These are phyloP conservation scores for Acrobasis suavella DNA, from an alignment of 2,888 invertebrate genomes.

Conservation along the genomic window DNA sequence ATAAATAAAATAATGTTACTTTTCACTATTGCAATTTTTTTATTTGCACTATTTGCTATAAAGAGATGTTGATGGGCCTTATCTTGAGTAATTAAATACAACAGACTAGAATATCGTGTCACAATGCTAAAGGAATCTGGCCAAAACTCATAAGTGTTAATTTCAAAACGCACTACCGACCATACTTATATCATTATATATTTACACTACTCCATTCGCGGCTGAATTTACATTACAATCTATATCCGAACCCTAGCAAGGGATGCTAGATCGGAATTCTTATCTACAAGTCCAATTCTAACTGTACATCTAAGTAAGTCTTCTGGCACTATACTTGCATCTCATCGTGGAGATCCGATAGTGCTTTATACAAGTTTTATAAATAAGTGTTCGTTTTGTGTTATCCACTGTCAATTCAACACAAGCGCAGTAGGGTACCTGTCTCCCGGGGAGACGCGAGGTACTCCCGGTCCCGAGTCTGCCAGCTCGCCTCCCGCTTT, in stretches of 20 bases:
- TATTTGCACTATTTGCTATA: too few relatives aligned
- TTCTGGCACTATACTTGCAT: conserved; percentile 47
- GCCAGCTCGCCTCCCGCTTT: conserved; percentile 56
- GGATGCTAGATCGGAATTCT: conserved; percentile 25
- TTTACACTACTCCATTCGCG: conserved; percentile 17
- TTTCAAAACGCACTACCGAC: not conserved
- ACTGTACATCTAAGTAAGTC: conserved; percentile 52
- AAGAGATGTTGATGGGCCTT: not conserved
- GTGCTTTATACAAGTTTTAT: conserved; percentile 10
- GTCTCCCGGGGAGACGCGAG: conserved; percentile 34
- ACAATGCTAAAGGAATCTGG: not conserved
- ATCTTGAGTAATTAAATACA: conserved; percentile 10
- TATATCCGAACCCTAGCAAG: not conserved
- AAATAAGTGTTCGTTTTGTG: conserved; percentile 33
- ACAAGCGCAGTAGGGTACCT: conserved; percentile 35
- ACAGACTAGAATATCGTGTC: conserved; percentile 32
- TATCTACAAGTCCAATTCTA: conserved; percentile 44
- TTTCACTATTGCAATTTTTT: too few relatives aligned
- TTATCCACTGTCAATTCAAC: conserved; percentile 33
- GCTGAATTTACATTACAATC: conserved; percentile 18
- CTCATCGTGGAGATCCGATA: conserved; percentile 25
- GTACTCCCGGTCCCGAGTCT: conserved; percentile 29
- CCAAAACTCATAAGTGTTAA: not conserved
- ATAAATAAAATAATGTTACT: too few relatives aligned
- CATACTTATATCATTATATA: not conserved